Percentiles rank a stretch among this genome's conserved stretches.
Conservation (phyloP, 2,113 vertebrate genomes). For the Sturnus vulgaris region DNA sequence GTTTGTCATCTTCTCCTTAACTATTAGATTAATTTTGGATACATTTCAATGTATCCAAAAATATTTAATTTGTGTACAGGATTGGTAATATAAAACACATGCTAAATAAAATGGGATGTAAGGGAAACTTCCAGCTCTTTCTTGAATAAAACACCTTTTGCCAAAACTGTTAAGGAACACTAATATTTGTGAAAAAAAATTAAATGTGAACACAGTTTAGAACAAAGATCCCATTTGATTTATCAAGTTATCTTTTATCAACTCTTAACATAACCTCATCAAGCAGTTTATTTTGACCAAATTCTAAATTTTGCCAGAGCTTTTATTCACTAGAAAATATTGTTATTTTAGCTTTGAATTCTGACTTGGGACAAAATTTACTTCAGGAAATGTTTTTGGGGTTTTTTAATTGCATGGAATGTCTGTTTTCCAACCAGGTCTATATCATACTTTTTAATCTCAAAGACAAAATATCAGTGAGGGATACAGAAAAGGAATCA, state of each 20-base stretch:
- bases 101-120: not conserved
- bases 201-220: not conserved
- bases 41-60: not conserved
- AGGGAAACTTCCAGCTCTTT: not conserved
- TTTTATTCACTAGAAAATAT: not conserved
- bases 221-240: not conserved
- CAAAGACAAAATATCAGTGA: not conserved
- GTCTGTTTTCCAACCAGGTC: accelerated
- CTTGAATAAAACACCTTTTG: not conserved
- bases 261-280: accelerated
- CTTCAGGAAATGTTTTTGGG: not conserved
- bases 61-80: not conserved
- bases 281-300: not conserved
- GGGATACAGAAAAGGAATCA: not conserved
- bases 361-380: not conserved
- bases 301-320: not conserved
- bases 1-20: not conserved
- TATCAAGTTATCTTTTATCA: not conserved
- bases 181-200: not conserved
- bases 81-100: not conserved
- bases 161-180: not conserved
- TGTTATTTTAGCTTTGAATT: not conserved
- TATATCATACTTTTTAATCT: not conserved
- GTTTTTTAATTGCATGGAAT: not conserved
- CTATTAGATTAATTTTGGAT: not conserved